Evolutionary conservation across 2,888 invertebrate species (phyloP).

Genomic region (Dasysyrphus albostriatus): DNA sequence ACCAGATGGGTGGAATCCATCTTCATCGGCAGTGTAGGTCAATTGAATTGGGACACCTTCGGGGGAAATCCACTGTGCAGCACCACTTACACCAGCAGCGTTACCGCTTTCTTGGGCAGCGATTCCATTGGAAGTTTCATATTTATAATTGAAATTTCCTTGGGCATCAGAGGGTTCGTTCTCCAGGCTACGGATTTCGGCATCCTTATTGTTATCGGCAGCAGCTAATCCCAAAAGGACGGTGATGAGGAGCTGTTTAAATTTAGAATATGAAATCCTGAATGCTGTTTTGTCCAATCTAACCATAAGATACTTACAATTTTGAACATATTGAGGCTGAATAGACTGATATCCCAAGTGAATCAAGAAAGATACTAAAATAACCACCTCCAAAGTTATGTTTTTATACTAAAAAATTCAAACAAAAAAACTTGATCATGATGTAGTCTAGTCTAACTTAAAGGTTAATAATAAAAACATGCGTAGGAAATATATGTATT

Average conservation of each 20-base stretch:
- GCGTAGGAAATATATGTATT: slow-evolving; percentile 7
- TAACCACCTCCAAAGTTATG: not conserved
- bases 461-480: slow-evolving; percentile 24
- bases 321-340: slow-evolving; percentile 28
- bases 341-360: not conserved
- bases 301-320: slow-evolving; percentile 15
- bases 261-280: not conserved
- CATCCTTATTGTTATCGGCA: slow-evolving; percentile 81
- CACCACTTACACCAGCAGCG: slow-evolving; percentile 85
- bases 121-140: slow-evolving; percentile 87
- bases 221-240: slow-evolving; percentile 79
- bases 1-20: slow-evolving; percentile 85
- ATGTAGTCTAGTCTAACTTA: not conserved
- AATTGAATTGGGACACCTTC: slow-evolving; percentile 84
- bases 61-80: slow-evolving; percentile 85
- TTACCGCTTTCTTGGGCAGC: slow-evolving; percentile 85
- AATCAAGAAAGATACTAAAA: slow-evolving; percentile 1
- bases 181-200: slow-evolving; percentile 83
- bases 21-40: slow-evolving; percentile 86
- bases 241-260: slow-evolving; percentile 60
- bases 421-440: slow-evolving; percentile 12
- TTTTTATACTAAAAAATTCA: slow-evolving; percentile 13
- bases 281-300: not conserved
- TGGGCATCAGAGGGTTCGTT: slow-evolving; percentile 83
- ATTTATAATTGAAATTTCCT: slow-evolving; percentile 83